These are phyloP conservation scores for Dimorphilus gyrociliatus DNA, from an alignment of 2,888 invertebrate species.

Conservation along the genomic window DNA sequence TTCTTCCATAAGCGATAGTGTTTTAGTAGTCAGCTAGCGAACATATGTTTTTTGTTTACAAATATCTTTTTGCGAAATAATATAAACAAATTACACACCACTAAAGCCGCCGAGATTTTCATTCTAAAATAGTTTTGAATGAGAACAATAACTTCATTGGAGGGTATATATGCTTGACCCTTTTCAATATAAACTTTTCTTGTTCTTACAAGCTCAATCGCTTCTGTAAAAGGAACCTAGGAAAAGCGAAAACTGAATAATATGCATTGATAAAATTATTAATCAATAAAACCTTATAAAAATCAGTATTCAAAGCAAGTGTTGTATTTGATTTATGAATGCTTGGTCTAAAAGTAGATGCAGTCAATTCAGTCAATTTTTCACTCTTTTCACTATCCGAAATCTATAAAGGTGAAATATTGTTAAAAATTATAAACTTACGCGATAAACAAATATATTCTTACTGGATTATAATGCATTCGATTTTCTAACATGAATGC, in stretches of 20 bases:
- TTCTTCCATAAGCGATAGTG: slow-evolving; percentile 57
- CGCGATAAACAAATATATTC: slow-evolving; percentile 6
- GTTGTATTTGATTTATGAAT: no score
- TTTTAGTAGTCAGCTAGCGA: slow-evolving; percentile 46
- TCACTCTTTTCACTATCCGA: slow-evolving; percentile 50
- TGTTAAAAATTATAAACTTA: slow-evolving; percentile 1
- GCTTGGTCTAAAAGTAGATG: no score
- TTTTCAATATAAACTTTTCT: slow-evolving; percentile 59
- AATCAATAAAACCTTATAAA: no score
- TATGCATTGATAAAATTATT: background rate
- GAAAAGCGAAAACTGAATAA: slow-evolving; percentile 42
- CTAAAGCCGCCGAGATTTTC: slow-evolving; percentile 51
- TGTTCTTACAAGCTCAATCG: slow-evolving; percentile 59
- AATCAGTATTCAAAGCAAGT: no score
- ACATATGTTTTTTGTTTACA: background rate
- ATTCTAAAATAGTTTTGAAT: slow-evolving; percentile 58
- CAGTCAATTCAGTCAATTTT: slow-evolving; percentile 45
- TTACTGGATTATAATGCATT: slow-evolving; percentile 26
- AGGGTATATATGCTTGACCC: slow-evolving; percentile 74
- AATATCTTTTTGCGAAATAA: background rate
- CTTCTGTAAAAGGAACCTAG: slow-evolving; percentile 70
- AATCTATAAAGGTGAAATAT: slow-evolving; percentile 25
- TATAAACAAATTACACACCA: slow-evolving; percentile 36
- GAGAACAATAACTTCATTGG: slow-evolving; percentile 64
- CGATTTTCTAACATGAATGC: slow-evolving; percentile 20